Percentiles rank a stretch among this genome's conserved stretches.
These are phyloP conservation scores for Rapana venosa DNA, from an alignment of 2,888 invertebrate genomes.

Conservation along the genomic window DNA sequence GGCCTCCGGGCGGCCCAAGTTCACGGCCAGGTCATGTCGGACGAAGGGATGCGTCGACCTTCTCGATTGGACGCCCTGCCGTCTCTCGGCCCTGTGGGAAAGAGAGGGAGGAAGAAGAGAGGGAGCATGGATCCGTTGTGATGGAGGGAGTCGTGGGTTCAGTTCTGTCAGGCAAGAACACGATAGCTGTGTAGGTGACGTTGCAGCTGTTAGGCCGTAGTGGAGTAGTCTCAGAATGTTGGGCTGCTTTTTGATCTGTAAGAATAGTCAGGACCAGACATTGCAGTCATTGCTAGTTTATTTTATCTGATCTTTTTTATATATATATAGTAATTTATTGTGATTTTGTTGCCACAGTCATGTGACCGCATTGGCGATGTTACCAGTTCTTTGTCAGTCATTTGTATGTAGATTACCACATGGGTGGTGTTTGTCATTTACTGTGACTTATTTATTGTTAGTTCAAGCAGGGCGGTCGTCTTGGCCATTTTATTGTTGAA, in stretches of 20 bases:
- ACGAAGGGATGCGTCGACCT: constrained; percentile 75
- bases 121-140: constrained; percentile 47
- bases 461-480: neutral
- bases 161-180: neutral
- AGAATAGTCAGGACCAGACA: neutral
- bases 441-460: too few species aligned
- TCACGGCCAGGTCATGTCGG: constrained; percentile 69
- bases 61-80: constrained; percentile 80
- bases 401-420: neutral
- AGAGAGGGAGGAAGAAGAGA: constrained; percentile 66
- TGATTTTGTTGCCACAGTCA: neutral
- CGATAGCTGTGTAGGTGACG: neutral
- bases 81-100: constrained; percentile 54
- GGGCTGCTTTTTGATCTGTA: too few species aligned
- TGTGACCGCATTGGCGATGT: neutral
- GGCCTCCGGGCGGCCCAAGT: constrained; percentile 73
- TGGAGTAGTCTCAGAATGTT: neutral
- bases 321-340: neutral
- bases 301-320: neutral
- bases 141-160: constrained; percentile 2
- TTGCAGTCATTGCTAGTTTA: neutral
- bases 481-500: neutral
- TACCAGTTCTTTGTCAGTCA: too few species aligned
- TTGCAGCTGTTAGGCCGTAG: neutral
- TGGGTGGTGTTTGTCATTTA: neutral